Base-by-base conservation (phyloP, 2,888 invertebrate genomes). In the Eupithecia vulgata region DNA sequence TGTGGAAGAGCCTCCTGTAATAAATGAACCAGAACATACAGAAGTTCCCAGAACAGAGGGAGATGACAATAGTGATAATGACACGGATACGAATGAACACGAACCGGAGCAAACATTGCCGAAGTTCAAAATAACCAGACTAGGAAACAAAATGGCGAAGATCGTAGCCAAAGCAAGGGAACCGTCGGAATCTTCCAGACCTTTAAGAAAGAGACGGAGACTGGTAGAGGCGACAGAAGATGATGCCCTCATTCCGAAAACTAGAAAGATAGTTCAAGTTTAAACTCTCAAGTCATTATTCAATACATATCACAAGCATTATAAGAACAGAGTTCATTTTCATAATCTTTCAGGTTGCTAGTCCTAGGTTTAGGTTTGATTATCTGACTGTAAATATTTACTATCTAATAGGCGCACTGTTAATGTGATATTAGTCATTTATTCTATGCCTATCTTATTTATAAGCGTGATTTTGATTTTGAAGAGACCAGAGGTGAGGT, bases 151-250 rank as follows among this genome's bases (percentile, higher is more conserved):
- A 87, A 93, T 94, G 91, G 90, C 94, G 15, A 94, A 94, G 85
- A 94, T 94, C 25, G 92, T 94, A 1, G 78, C 93, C 1, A 94
- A 94, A 81, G 81, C 89, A 7, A 85, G 90, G 70, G 94, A 92
- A 77, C 85, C 88, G 17, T 84, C 92, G 13, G 96, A 96, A 81
- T 95, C 95, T 30, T 94, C 95, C 48, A 91, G 96, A 78, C 96
- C 96, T 7, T 82, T 96, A 79, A 88, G 96, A 71, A 96, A 96
- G 84, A 91, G 96, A 59, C 95, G 95, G 83, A 94, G 96, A 89
- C 91, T 96, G n/a, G 95, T 95, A 13, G 95, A 96, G 79, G 91
- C 90, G 0, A 83, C 89, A 0, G 95, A 95, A 37, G 95, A 95
- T 5, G 95, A 95, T 45, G 85, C 90, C 35, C 90, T 95, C 80